Evolutionary conservation across 2,113 vertebrate species (phyloP).

Genomic region (Emydura subglobosa): DNA sequence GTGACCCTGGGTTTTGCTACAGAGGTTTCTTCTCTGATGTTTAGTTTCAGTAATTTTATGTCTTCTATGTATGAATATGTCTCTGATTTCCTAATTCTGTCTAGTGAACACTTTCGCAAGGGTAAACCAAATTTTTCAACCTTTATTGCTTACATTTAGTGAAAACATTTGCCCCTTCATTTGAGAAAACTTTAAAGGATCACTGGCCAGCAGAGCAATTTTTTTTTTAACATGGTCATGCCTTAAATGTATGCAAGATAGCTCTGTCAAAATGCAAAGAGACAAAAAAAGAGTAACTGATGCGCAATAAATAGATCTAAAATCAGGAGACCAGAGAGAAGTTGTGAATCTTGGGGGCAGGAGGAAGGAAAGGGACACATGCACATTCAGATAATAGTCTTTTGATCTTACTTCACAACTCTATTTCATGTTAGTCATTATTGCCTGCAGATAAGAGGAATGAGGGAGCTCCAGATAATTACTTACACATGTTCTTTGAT

Average conservation of each 20-base stretch:
- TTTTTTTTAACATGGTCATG: neutral
- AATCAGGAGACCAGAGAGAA: conserved; percentile 1
- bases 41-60: neutral
- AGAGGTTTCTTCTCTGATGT: neutral
- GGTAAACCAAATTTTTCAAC: neutral
- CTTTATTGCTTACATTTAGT: neutral
- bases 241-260: neutral
- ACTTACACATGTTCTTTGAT: conserved; percentile 66
- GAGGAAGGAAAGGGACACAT: neutral
- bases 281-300: conserved; percentile 18
- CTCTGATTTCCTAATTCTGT: neutral
- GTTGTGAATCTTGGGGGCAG: neutral
- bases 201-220: neutral
- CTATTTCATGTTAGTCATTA: conserved; percentile 34
- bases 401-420: conserved; percentile 59
- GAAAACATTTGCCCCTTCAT: neutral
- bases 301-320: neutral
- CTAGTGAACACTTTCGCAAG: neutral
- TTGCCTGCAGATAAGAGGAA: neutral
- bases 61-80: neutral
- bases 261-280: neutral
- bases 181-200: neutral
- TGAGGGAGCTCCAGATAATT: conserved; percentile 50
- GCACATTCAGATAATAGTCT: conserved; percentile 12
- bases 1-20: neutral